Evolutionary conservation across 2,888 invertebrate genomes (phyloP).

Genomic region (Perdita meconis): DNA sequence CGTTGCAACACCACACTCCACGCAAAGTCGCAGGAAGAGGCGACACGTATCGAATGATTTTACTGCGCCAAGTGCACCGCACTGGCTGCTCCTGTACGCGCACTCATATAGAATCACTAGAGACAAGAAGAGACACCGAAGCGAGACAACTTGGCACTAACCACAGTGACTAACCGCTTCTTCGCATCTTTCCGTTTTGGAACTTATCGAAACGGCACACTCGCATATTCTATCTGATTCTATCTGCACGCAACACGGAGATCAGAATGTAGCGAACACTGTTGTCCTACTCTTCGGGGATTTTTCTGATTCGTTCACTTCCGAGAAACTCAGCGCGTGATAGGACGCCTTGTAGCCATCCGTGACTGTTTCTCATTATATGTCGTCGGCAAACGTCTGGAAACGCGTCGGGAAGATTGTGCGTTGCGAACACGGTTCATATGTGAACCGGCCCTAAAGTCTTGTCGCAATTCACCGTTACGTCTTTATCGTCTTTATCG

Average conservation of each 20-base stretch:
- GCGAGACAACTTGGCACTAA: conserved; percentile 37
- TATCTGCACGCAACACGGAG: conserved; percentile 44
- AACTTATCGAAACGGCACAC: conserved; percentile 34
- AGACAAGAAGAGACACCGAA: conserved; percentile 28
- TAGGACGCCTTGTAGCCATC: conserved; percentile 51
- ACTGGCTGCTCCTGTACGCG: conserved; percentile 52
- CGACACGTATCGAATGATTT: conserved; percentile 38
- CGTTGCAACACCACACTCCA: conserved; percentile 23
- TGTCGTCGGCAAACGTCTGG: conserved; percentile 36
- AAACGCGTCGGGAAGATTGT: conserved; percentile 21
- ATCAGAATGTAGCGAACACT: conserved; percentile 27
- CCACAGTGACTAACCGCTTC: conserved; percentile 30
- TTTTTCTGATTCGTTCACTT: conserved; percentile 52
- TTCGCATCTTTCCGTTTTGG: conserved; percentile 35
- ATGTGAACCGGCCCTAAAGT: conserved; percentile 16
- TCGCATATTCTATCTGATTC: conserved; percentile 46
- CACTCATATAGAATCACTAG: conserved; percentile 35
- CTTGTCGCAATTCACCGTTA: not conserved
- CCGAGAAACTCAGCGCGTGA: conserved; percentile 37
- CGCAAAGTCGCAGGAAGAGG: conserved; percentile 1
- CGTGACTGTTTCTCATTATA: conserved; percentile 49
- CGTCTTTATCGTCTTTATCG: not conserved
- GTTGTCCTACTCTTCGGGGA: conserved; percentile 37
- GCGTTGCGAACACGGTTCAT: not conserved
- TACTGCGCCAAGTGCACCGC: conserved; percentile 61